Evolutionary conservation across 2,797 vertebrate species (phyloP).

Genomic region (Myotis planiceps): DNA sequence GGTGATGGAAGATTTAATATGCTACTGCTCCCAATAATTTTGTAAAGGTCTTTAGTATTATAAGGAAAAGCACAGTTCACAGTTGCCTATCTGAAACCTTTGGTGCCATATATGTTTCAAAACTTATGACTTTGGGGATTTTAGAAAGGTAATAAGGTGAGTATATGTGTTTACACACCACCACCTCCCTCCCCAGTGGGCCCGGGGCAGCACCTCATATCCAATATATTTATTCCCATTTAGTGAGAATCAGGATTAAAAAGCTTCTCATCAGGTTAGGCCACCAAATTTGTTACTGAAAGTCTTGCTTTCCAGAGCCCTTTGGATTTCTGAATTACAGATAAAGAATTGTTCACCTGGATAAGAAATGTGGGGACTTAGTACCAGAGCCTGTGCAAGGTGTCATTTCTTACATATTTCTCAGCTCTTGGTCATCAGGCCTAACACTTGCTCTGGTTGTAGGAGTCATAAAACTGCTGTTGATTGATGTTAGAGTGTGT

Average conservation of each 20-base stretch:
- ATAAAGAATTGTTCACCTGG: background rate
- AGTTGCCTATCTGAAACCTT: conserved; percentile 35
- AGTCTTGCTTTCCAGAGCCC: background rate
- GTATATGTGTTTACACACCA: background rate
- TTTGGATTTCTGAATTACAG: background rate
- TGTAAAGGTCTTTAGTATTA: background rate
- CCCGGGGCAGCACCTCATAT: background rate
- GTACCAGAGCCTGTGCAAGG: background rate
- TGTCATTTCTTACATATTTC: background rate
- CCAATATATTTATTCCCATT: background rate
- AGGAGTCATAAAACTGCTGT: background rate
- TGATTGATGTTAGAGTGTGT: background rate
- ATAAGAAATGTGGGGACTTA: background rate
- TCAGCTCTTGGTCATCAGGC: background rate
- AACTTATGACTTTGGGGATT: background rate
- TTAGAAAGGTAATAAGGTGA: background rate
- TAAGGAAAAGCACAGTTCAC: background rate
- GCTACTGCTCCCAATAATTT: background rate
- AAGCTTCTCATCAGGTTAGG: background rate
- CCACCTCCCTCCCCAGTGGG: background rate
- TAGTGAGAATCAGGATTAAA: background rate
- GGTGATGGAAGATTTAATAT: background rate
- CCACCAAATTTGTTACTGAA: background rate
- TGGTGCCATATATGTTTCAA: background rate
- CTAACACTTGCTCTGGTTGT: background rate